Evolutionary conservation across 1,140 invertebrate genomes (phyloP), one percentile per base, ranked within the genome.

Genomic region (Bombus affinis): DNA sequence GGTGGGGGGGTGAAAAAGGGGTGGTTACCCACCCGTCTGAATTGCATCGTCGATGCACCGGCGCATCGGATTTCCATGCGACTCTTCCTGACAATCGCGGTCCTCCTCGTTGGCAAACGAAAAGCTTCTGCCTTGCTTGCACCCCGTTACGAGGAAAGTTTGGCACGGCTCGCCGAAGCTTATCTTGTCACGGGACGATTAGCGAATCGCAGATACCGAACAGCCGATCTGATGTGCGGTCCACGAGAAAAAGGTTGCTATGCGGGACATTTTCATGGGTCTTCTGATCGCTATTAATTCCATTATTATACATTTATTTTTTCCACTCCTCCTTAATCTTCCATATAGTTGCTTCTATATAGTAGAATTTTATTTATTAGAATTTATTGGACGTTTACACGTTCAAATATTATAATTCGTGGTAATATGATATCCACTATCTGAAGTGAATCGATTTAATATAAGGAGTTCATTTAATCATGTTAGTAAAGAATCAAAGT

Each of bases 61-160:
- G 84, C 90, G 90, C 90, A 91, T 91, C 90, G 90, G 90, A 91
- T 91, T 91, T 91, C 89, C 90, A 91, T 91, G 89, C 83, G 79
- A 85, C 88, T 88, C 89, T 88, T 86, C 89, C 85, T 88, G 89
- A 90, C 89, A 90, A 90, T 90, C 89, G 89, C 86, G 86, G 77
- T 83, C 83, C 89, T 88, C 87, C 62, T 72, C 83, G 82, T 82
- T 81, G 71, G 80, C 86, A 85, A 85, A 87, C 86, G 81, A 87
- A 87, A 78, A 84, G 74, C 86, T 53, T 85, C 68, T 72, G 83
- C 83, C 83, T 77, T 84, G 81, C 86, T 39, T 53, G 68, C 75
- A 62, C 82, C 83, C 88, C 86, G 88, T 90, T 83, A 83, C 89
- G 86, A 90, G 89, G 65, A 90, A 90, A 90, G 86, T 90, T 90